A percentile compares a stretch with the other conserved stretches of the same genome.
Evolutionary conservation across 2,888 invertebrate genomes (phyloP).

Genomic region (Chloromyia formosa): DNA sequence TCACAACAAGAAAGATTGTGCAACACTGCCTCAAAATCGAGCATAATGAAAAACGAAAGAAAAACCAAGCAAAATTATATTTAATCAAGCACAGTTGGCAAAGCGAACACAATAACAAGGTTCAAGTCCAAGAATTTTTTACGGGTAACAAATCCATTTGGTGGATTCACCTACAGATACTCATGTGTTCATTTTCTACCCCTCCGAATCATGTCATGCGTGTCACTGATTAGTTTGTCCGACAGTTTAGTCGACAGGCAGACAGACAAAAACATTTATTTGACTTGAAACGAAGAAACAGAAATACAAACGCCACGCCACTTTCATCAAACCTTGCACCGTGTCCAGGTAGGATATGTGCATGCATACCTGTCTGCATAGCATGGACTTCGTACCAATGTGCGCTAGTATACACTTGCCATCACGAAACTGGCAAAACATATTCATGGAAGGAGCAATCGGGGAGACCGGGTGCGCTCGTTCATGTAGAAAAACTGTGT

Average conservation of each 20-base stretch:
- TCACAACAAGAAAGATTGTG: no score
- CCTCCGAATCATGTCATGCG: slow-evolving; percentile 41
- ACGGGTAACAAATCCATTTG: slow-evolving; percentile 1
- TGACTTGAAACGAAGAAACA: slow-evolving; percentile 38
- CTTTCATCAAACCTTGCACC: slow-evolving; percentile 16
- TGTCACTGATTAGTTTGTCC: slow-evolving; percentile 45
- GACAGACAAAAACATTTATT: slow-evolving; percentile 44
- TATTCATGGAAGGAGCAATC: slow-evolving; percentile 14
- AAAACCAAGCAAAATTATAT: no score
- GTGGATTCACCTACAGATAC: slow-evolving; percentile 14
- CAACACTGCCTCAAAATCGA: no score
- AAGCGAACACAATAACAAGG: no score
- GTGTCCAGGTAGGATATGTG: slow-evolving; percentile 19
- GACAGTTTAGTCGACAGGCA: slow-evolving; percentile 41
- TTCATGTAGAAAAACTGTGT: slow-evolving; percentile 40
- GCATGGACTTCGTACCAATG: not conserved
- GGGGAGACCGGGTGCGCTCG: not conserved
- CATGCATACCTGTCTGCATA: not conserved
- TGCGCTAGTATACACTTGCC: not conserved
- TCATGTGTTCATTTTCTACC: not conserved
- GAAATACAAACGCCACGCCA: slow-evolving; percentile 31
- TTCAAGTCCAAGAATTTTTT: no score
- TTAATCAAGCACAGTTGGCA: no score
- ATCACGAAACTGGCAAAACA: no score
- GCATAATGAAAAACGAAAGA: no score